Conservation (phyloP, 1,140 invertebrate genomes). For the Neuroterus valhalla region DNA sequence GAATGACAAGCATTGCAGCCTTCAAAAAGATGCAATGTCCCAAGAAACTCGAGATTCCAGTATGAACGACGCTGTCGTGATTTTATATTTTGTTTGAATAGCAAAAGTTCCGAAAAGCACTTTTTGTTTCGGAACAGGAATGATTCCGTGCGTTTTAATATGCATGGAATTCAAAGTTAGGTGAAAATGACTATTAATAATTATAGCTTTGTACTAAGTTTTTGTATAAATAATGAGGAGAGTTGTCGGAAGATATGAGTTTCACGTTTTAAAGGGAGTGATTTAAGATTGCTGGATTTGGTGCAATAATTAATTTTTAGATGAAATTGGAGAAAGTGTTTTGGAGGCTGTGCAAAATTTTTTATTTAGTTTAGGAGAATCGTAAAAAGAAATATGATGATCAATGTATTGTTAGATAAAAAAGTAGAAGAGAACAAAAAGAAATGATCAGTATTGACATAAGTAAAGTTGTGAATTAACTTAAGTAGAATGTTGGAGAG, state of each 20-base stretch:
- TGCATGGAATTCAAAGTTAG: too few species aligned
- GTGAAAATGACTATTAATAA: too few species aligned
- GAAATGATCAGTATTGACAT: too few species aligned
- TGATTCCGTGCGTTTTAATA: neutral
- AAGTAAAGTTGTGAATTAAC: too few species aligned
- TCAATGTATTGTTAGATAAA: neutral
- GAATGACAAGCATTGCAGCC: neutral
- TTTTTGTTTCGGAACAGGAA: neutral
- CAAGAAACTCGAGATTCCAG: neutral
- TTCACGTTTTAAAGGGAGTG: neutral
- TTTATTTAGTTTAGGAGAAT: neutral
- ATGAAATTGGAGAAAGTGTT: neutral
- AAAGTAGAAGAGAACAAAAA: neutral
- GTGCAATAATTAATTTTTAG: neutral
- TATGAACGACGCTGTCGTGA: slow-evolving; percentile 2
- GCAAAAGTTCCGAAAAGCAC: neutral
- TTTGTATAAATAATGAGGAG: neutral
- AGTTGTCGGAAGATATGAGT: neutral
- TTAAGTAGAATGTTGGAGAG: too few species aligned
- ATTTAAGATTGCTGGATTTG: too few species aligned
- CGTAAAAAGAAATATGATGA: neutral
- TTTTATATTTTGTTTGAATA: neutral
- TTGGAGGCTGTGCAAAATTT: neutral
- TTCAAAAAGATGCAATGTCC: neutral
- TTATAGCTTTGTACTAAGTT: too few species aligned